These are phyloP conservation scores for Silurus asotus DNA, from an alignment of 2,113 vertebrate species.

Conservation along the genomic window DNA sequence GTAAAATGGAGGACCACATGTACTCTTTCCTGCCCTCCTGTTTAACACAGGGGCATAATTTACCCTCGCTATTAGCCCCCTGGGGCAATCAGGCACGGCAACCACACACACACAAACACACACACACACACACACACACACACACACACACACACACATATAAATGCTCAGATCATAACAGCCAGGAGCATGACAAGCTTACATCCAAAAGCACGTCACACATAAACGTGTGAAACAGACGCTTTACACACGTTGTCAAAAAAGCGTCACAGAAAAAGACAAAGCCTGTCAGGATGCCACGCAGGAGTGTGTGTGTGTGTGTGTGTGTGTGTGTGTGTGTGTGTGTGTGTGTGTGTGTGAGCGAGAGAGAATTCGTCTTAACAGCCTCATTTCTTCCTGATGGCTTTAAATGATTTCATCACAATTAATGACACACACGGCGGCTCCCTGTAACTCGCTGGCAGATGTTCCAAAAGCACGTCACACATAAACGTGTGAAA, in stretches of 20 bases:
- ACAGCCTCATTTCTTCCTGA: slow-evolving; percentile 98
- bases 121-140: not conserved
- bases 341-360: slow-evolving; percentile 16
- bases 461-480: slow-evolving; percentile 86
- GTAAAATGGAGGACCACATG: slow-evolving; percentile 57
- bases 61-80: slow-evolving; percentile 45
- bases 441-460: slow-evolving; percentile 83
- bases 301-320: slow-evolving; percentile 6
- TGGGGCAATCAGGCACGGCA: slow-evolving; percentile 2
- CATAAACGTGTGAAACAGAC: slow-evolving; percentile 26
- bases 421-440: slow-evolving; percentile 96
- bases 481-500: slow-evolving; percentile 23
- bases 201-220: not conserved
- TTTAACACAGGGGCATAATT: slow-evolving; percentile 43
- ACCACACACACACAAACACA: slow-evolving; percentile 24
- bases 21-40: slow-evolving; percentile 51
- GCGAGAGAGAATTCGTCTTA: slow-evolving; percentile 75
- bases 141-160: slow-evolving; percentile 27
- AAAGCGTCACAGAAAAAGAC: slow-evolving; percentile 44
- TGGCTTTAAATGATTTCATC: slow-evolving; percentile 99
- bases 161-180: slow-evolving; percentile 7
- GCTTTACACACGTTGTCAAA: slow-evolving; percentile 29
- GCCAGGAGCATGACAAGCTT: slow-evolving; percentile 16
- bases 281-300: slow-evolving; percentile 54
- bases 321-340: slow-evolving; percentile 10